Evolutionary conservation across 2,888 invertebrate genomes (phyloP).

Genomic region (Entomobrya multifasciata): DNA sequence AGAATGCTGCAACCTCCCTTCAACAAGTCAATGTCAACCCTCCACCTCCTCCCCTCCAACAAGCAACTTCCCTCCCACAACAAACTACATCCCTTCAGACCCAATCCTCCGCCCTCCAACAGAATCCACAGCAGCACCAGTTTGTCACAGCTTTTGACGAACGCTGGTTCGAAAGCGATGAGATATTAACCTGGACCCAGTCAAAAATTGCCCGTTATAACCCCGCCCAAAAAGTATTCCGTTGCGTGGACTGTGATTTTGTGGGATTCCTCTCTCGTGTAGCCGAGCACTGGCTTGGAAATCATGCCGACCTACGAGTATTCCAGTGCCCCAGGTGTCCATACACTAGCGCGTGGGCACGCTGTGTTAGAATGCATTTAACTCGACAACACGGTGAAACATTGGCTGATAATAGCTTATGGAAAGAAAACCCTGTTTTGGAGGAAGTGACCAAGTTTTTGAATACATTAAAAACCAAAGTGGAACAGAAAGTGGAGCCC

Average conservation of each 20-base stretch:
- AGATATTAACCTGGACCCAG: constrained; percentile 88
- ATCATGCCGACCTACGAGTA: constrained; percentile 86
- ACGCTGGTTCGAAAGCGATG: constrained; percentile 87
- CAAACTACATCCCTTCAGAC: constrained; percentile 25
- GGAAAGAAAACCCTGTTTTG: constrained; percentile 88
- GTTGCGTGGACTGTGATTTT: constrained; percentile 89
- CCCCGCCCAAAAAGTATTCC: constrained; percentile 88
- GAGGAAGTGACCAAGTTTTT: constrained; percentile 87
- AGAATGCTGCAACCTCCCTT: constrained; percentile 74
- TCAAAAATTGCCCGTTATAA: constrained; percentile 91
- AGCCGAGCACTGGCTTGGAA: constrained; percentile 90
- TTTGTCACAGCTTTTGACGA: constrained; percentile 80
- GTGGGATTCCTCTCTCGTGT: constrained; percentile 88
- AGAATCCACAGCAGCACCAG: neutral
- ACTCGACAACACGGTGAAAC: constrained; percentile 87
- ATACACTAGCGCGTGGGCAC: constrained; percentile 89
- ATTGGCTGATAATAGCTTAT: constrained; percentile 83
- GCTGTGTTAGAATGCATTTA: constrained; percentile 88
- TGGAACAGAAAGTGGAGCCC: constrained; percentile 81
- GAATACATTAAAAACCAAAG: constrained; percentile 86
- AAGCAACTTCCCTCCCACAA: constrained; percentile 30
- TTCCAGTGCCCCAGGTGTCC: constrained; percentile 87
- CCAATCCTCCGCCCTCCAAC: too few species aligned
- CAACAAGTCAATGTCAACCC: too few species aligned
- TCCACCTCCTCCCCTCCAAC: constrained; percentile 53